These are phyloP conservation scores for Sinocyclocheilus rhinocerous DNA, from an alignment of 2,113 vertebrate genomes.

Conservation along the genomic window DNA sequence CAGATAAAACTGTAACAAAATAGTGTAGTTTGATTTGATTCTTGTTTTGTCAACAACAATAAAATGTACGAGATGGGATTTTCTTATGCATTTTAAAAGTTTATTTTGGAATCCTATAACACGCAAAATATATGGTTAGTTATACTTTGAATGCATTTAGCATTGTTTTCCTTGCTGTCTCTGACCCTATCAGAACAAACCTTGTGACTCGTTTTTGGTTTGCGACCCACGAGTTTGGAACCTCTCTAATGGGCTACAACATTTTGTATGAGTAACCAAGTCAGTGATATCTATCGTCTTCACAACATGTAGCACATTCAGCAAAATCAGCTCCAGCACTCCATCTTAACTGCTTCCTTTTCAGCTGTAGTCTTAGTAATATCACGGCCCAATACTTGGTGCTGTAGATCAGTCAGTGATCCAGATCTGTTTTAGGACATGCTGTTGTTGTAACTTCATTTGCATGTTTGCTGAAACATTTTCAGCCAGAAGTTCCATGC, in stretches of 20 bases:
- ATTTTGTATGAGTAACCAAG: neutral
- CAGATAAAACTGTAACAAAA: neutral
- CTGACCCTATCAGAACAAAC: neutral
- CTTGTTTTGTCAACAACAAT: neutral
- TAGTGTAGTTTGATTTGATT: neutral
- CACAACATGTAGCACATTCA: neutral
- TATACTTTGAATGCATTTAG: neutral
- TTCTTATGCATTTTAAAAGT: neutral
- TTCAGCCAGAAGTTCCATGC: slow-evolving; percentile 31
- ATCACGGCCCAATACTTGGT: neutral
- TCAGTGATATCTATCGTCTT: neutral
- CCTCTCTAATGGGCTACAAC: neutral
- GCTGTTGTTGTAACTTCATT: slow-evolving; percentile 18
- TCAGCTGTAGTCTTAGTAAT: neutral
- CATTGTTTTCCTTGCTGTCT: neutral
- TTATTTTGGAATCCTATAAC: neutral
- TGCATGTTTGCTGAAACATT: slow-evolving; percentile 22
- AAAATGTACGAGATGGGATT: neutral
- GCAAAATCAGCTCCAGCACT: neutral
- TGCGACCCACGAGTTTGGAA: neutral
- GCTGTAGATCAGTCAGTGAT: neutral
- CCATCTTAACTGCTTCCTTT: neutral
- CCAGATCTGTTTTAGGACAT: neutral
- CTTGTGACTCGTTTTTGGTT: neutral
- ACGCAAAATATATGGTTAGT: neutral